Percentiles rank a stretch among this genome's conserved stretches.
Evolutionary conservation across 2,888 invertebrate genomes (phyloP).

Genomic region (Auanema sp.): DNA sequence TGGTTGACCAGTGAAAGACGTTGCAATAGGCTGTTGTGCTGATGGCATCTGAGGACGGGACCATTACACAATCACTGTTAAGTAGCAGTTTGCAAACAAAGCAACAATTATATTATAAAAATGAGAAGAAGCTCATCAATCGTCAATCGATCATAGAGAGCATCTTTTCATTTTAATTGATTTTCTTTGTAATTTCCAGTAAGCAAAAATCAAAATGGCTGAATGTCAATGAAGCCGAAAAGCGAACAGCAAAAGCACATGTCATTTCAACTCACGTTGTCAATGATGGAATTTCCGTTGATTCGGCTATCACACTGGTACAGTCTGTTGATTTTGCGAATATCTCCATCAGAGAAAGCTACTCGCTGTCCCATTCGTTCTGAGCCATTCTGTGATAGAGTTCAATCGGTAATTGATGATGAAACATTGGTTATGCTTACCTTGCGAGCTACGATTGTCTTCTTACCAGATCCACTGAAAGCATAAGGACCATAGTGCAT

Average conservation of each 20-base stretch:
- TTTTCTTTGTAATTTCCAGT: background rate
- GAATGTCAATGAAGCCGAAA: background rate
- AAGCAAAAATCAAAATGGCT: background rate
- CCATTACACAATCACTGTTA: background rate
- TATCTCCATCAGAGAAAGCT: conserved; percentile 5
- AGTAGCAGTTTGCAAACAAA: background rate
- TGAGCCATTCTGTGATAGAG: conserved; percentile 48
- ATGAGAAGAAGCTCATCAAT: background rate
- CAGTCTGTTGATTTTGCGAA: conserved; percentile 1
- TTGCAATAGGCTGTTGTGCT: no score
- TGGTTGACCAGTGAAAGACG: no score
- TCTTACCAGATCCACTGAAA: conserved; percentile 45
- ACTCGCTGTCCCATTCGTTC: conserved; percentile 61
- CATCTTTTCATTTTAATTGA: no score
- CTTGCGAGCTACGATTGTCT: conserved; percentile 64
- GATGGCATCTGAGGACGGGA: no score
- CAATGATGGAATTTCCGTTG: conserved; percentile 15
- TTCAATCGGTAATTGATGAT: background rate
- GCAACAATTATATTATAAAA: background rate
- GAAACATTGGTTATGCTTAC: conserved; percentile 15
- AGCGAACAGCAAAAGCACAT: conserved; percentile 5
- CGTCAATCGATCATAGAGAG: no score
- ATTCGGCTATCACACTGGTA: conserved; percentile 15
- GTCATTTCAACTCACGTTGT: conserved; percentile 5
- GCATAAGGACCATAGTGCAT: conserved; percentile 65